Percentiles rank a stretch among this genome's conserved stretches.
Evolutionary conservation across 2,797 vertebrate species (phyloP).

Genomic region (Odontamblyopus rebecca): DNA sequence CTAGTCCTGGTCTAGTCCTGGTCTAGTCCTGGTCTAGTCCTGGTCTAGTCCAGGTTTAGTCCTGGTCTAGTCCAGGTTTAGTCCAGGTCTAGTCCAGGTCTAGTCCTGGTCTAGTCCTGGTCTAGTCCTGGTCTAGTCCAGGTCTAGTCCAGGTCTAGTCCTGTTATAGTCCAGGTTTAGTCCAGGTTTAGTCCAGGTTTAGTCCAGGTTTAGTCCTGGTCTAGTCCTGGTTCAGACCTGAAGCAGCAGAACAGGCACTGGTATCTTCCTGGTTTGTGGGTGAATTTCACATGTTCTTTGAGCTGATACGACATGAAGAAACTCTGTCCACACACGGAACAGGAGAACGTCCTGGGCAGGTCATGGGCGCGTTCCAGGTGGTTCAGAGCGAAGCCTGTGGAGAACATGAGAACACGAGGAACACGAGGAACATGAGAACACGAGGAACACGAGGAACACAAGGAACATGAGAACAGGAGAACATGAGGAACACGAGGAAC

Average conservation of each 20-base stretch:
- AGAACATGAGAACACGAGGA: background rate
- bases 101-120: no score
- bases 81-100: background rate
- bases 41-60: background rate
- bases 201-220: slow-evolving; percentile 11
- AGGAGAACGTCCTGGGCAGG: slow-evolving; percentile 50
- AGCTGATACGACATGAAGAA: slow-evolving; percentile 68
- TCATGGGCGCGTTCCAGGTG: slow-evolving; percentile 60
- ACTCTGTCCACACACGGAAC: slow-evolving; percentile 38
- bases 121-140: no score
- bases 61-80: background rate
- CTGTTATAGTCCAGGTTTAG: no score
- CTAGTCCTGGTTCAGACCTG: slow-evolving; percentile 21
- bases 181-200: background rate
- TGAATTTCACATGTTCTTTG: slow-evolving; percentile 49
- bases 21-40: background rate
- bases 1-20: no score
- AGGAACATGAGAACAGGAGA: no score
- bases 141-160: no score
- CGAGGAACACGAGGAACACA: no score
- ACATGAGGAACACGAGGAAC: no score
- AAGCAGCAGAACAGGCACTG: slow-evolving; percentile 72
- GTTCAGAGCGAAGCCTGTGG: slow-evolving; percentile 59
- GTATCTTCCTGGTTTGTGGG: slow-evolving; percentile 61
- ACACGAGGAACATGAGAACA: no score